Evolutionary conservation across 2,888 invertebrate genomes (phyloP).

Genomic region (Abrostola triplasia): DNA sequence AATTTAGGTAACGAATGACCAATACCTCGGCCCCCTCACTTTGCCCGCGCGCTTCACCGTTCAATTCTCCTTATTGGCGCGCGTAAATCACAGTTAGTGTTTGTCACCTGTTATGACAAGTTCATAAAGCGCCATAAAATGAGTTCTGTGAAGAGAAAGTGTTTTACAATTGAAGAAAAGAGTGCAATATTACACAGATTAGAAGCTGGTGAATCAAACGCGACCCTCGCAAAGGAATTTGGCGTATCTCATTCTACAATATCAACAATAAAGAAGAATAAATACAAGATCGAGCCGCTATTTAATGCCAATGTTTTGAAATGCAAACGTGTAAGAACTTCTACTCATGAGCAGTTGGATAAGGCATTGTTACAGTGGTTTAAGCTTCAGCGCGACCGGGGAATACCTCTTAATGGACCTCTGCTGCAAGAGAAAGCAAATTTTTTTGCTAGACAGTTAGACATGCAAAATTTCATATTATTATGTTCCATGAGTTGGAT

Average conservation of each 20-base stretch:
- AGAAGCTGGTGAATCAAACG: constrained; percentile 55
- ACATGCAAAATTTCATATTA: constrained; percentile 42
- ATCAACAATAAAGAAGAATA: constrained; percentile 56
- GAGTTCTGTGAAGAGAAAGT: no score
- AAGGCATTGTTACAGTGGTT: constrained; percentile 30
- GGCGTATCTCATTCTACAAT: constrained; percentile 57
- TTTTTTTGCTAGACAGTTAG: constrained; percentile 44
- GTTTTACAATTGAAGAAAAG: constrained; percentile 28
- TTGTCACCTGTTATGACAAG: no score
- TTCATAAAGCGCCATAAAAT: no score
- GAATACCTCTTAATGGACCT: constrained; percentile 44
- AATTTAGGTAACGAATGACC: not conserved
- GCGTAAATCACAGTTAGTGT: no score
- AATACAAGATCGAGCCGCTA: constrained; percentile 49
- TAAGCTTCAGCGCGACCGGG: not conserved
- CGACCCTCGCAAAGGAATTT: constrained; percentile 54
- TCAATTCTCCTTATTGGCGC: no score
- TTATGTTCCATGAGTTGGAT: constrained; percentile 50
- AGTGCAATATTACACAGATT: constrained; percentile 50
- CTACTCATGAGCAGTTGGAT: constrained; percentile 47
- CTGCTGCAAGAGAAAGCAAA: constrained; percentile 54
- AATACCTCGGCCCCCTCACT: not conserved
- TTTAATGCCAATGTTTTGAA: constrained; percentile 56
- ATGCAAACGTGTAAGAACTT: constrained; percentile 46
- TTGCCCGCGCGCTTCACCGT: no score